Evolutionary conservation across 2,888 invertebrate species (phyloP).

Genomic region (Drosophila longiperda): DNA sequence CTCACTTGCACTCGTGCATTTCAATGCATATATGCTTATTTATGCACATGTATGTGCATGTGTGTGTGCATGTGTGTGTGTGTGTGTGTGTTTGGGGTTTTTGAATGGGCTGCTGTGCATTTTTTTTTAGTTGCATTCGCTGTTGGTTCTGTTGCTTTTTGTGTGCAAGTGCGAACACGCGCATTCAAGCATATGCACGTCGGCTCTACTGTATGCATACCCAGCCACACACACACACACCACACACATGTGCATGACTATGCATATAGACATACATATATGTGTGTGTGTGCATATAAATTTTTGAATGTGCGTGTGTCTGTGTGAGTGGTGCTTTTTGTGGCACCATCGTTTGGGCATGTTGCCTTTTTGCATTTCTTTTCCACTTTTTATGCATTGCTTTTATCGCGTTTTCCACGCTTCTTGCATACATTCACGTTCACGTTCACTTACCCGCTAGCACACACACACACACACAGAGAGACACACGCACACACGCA

Average conservation of each 20-base stretch:
- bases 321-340: conserved; percentile 54
- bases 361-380: conserved; percentile 77
- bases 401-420: conserved; percentile 78
- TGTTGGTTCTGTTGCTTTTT: conserved; percentile 48
- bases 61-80: conserved; percentile 4
- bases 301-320: conserved; percentile 35
- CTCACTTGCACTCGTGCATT: conserved; percentile 72
- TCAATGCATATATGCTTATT: conserved; percentile 19
- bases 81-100: conserved; percentile 50
- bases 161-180: conserved; percentile 80
- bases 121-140: conserved; percentile 59
- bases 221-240: conserved; percentile 15
- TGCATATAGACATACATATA: conserved; percentile 11
- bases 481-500: conserved; percentile 16
- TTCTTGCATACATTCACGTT: conserved; percentile 36
- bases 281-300: background rate
- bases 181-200: conserved; percentile 80
- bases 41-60: conserved; percentile 3
- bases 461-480: conserved; percentile 29
- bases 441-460: conserved; percentile 33
- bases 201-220: conserved; percentile 30
- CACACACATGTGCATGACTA: conserved; percentile 7
- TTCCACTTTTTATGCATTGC: conserved; percentile 77
- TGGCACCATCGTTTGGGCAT: conserved; percentile 63
- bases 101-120: conserved; percentile 70